These are phyloP conservation scores for Arvicola amphibius DNA, from an alignment of 2,797 vertebrate genomes.

Conservation along the genomic window DNA sequence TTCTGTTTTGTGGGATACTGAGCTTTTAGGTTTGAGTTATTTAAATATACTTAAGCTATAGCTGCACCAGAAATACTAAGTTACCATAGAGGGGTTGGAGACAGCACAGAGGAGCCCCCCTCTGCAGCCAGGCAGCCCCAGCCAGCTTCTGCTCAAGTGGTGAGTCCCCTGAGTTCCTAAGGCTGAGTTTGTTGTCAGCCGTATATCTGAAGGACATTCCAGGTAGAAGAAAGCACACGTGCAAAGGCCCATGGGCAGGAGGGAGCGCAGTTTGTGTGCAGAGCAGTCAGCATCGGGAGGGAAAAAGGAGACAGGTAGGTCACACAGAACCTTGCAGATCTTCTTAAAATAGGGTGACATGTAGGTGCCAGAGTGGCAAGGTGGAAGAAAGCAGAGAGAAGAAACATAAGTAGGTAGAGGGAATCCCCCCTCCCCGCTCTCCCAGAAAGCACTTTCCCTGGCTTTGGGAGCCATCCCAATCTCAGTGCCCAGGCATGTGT, in stretches of 20 bases:
- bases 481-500: neutral
- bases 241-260: neutral
- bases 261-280: neutral
- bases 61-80: neutral
- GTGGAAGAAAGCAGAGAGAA: neutral
- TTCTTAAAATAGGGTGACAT: neutral
- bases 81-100: neutral
- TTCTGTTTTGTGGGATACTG: neutral
- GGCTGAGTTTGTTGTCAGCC: no score
- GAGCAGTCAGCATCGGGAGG: neutral
- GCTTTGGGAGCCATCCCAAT: neutral
- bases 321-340: neutral
- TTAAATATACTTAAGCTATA: neutral
- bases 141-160: neutral
- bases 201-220: neutral
- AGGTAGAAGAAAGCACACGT: neutral
- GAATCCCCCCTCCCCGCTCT: neutral
- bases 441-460: neutral
- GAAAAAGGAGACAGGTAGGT: neutral
- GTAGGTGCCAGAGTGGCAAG: neutral
- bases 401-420: neutral
- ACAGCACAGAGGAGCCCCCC: neutral
- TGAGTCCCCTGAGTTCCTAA: neutral
- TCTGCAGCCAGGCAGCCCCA: neutral
- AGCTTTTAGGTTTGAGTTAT: neutral